A percentile compares a stretch with the other conserved stretches of the same genome.
Evolutionary conservation across 2,888 invertebrate genomes (phyloP).

Genomic region (Macrostomum cliftonense): DNA sequence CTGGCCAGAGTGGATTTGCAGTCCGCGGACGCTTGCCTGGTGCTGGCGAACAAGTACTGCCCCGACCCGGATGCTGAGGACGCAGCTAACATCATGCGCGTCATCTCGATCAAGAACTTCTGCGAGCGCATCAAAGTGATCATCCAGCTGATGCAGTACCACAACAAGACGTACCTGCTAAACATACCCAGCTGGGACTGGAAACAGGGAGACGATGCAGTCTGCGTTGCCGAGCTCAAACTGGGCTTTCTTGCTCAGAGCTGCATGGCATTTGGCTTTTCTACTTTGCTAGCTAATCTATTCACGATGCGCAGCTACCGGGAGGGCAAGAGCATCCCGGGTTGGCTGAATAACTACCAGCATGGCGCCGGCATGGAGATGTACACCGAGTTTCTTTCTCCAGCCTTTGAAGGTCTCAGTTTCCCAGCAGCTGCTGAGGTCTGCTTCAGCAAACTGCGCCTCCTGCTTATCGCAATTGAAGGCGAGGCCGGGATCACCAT

Average conservation of each 20-base stretch:
- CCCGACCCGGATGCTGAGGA: conserved; percentile 99
- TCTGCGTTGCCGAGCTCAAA: conserved; percentile 92
- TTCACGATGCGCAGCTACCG: conserved; percentile 76
- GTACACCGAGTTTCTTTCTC: conserved; percentile 99
- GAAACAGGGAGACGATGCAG: conserved; percentile 98
- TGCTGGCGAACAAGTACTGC: conserved; percentile 98
- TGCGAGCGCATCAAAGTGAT: conserved; percentile 98
- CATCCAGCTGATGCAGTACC: conserved; percentile 99
- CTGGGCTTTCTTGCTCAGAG: conserved; percentile 98
- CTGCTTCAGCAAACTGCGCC: conserved; percentile 91
- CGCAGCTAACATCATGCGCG: conserved; percentile 99
- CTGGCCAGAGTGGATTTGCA: conserved; percentile 65
- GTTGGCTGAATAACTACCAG: conserved; percentile 99
- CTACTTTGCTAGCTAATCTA: conserved; percentile 99
- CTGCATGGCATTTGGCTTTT: conserved; percentile 95
- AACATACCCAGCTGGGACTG: conserved; percentile 99
- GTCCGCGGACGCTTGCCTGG: conserved; percentile 96
- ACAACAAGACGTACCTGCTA: conserved; percentile 97
- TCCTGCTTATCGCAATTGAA: conserved; percentile 88
- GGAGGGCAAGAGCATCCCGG: conserved; percentile 49
- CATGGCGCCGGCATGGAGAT: conserved; percentile 99
- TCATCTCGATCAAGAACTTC: conserved; percentile 99
- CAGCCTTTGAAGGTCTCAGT: conserved; percentile 96
- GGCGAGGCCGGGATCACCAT: conserved; percentile 47
- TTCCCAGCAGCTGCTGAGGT: conserved; percentile 99